A percentile compares a stretch with the other conserved stretches of the same genome.
These are phyloP conservation scores for Paraplagusia blochii DNA, from an alignment of 2,113 vertebrate species.

Conservation along the genomic window DNA sequence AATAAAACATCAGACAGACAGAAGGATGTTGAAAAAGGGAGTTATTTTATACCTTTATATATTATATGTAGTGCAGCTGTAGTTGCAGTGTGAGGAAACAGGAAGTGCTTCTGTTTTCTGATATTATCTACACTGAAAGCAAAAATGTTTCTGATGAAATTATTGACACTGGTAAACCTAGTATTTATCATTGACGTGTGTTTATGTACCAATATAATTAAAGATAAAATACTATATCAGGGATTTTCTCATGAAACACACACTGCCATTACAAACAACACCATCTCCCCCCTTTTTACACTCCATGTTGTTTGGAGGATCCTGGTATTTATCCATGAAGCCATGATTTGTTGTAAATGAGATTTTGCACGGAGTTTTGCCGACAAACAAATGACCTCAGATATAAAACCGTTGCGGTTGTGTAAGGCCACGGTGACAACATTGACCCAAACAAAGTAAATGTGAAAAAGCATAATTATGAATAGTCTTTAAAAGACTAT, in stretches of 20 bases:
- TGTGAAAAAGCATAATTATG: neutral
- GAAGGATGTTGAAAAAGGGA: neutral
- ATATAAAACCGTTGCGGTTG: neutral
- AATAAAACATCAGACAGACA: slow-evolving; percentile 17
- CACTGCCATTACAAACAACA: no score
- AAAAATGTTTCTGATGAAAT: no score
- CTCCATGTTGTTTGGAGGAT: no score
- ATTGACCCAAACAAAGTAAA: slow-evolving; percentile 9
- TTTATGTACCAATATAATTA: no score
- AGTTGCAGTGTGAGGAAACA: neutral
- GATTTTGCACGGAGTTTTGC: slow-evolving; percentile 1
- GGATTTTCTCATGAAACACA: no score
- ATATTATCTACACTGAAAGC: no score
- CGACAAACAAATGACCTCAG: slow-evolving; percentile 1
- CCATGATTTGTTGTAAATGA: slow-evolving; percentile 3
- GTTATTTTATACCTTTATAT: neutral
- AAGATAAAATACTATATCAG: no score
- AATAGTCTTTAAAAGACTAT: slow-evolving; percentile 14
- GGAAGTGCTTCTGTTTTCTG: no score
- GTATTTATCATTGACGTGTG: no score
- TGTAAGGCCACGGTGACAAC: slow-evolving; percentile 8
- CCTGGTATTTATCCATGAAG: neutral
- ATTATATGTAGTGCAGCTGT: neutral
- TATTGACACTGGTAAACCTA: no score
- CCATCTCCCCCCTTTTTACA: no score